Conservation (phyloP, 2,113 vertebrate genomes). For the Thunnus maccoyii region DNA sequence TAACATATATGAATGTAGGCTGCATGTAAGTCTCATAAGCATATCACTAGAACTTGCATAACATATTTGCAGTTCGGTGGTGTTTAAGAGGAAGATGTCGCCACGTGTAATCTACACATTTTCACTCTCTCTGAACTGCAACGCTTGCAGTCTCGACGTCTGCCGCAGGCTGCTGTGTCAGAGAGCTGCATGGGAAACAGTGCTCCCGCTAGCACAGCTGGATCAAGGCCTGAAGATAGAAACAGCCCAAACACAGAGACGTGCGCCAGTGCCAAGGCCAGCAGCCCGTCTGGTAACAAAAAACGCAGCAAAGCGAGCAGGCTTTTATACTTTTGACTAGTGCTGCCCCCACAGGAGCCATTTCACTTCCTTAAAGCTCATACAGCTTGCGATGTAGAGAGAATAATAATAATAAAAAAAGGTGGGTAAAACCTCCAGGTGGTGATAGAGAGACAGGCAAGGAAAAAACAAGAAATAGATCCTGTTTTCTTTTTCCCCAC, state of each 20-base stretch:
- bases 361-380: slow-evolving; percentile 35
- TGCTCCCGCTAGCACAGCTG: slow-evolving; percentile 46
- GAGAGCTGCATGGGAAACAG: slow-evolving; percentile 57
- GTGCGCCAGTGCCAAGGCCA: slow-evolving; percentile 45
- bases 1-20: too few relatives aligned
- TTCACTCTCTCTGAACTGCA: slow-evolving; percentile 42
- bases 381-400: slow-evolving; percentile 37
- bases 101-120: slow-evolving; percentile 18
- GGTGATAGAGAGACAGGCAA: slow-evolving; percentile 11
- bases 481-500: background rate
- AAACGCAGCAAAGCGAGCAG: slow-evolving; percentile 13
- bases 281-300: slow-evolving; percentile 52
- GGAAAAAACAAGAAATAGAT: background rate
- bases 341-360: slow-evolving; percentile 32
- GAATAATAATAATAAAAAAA: background rate
- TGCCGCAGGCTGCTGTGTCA: slow-evolving; percentile 13
- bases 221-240: slow-evolving; percentile 51
- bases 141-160: slow-evolving; percentile 8
- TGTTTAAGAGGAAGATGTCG: background rate
- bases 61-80: background rate
- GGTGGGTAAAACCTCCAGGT: background rate
- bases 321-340: slow-evolving; percentile 39
- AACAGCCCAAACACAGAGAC: slow-evolving; percentile 33
- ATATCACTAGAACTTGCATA: too few relatives aligned
- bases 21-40: too few relatives aligned